These are phyloP conservation scores for Rhynchomys soricoides DNA, from an alignment of 2,113 vertebrate species.

Conservation along the genomic window DNA sequence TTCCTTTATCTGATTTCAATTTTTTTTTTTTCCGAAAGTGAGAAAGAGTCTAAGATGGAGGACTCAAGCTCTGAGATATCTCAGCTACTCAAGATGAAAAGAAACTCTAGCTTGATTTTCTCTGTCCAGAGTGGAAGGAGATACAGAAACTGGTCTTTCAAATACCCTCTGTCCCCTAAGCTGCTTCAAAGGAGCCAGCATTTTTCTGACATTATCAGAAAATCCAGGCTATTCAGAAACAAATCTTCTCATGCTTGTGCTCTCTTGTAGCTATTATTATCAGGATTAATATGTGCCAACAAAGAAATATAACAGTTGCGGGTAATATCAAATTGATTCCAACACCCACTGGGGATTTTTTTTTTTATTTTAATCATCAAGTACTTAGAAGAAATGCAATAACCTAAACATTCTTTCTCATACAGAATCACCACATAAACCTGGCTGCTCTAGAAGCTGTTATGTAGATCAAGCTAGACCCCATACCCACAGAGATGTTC, in stretches of 20 bases:
- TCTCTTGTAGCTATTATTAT: background rate
- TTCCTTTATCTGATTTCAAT: constrained; percentile 25
- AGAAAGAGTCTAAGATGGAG: background rate
- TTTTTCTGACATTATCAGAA: background rate
- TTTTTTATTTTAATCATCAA: background rate
- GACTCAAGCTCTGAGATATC: background rate
- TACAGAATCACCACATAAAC: background rate
- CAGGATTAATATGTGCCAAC: background rate
- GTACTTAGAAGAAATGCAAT: background rate
- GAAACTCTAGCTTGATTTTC: background rate
- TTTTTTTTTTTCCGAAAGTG: background rate
- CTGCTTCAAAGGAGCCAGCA: background rate
- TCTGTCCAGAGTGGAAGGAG: background rate
- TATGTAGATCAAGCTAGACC: background rate
- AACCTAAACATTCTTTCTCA: background rate
- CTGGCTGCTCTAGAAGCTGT: background rate
- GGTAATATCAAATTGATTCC: background rate
- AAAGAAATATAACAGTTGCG: background rate
- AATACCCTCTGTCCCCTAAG: background rate
- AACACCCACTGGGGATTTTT: background rate
- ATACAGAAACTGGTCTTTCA: background rate
- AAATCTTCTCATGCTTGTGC: background rate
- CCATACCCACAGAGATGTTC: background rate
- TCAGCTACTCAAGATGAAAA: background rate
- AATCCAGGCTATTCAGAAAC: background rate